Evolutionary conservation across 2,797 vertebrate species (phyloP).

Genomic region (Lateolabrax maculatus): DNA sequence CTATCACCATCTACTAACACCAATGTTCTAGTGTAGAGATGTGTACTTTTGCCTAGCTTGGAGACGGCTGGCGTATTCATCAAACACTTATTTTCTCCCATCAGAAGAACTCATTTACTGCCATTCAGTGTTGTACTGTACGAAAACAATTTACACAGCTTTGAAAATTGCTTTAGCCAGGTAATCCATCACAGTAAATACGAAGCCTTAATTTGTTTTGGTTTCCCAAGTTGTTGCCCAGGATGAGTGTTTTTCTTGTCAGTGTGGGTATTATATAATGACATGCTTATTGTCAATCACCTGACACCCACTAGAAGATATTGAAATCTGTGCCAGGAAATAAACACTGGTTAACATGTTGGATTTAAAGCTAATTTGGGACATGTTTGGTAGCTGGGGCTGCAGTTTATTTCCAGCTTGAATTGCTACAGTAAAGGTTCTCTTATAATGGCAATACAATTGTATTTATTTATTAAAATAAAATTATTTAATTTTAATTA

Average conservation of each 20-base stretch:
- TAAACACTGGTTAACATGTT: conserved; percentile 18
- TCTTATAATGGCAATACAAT: not conserved
- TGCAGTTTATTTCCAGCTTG: not conserved
- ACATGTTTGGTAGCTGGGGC: conserved; percentile 6
- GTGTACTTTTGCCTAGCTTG: conserved; percentile 9
- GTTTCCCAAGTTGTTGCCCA: conserved; percentile 50
- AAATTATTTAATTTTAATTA: not conserved
- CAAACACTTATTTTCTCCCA: conserved; percentile 32
- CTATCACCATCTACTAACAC: conserved; percentile 13
- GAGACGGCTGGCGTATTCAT: conserved; percentile 35
- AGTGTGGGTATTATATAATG: conserved; percentile 36
- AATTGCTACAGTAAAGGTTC: not conserved
- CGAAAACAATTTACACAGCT: conserved; percentile 67
- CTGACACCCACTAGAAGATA: conserved; percentile 28
- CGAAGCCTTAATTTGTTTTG: conserved; percentile 86
- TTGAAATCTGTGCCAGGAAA: conserved; percentile 19
- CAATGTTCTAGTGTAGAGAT: conserved; percentile 19
- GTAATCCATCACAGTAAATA: conserved; percentile 68
- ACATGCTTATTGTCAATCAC: conserved; percentile 51
- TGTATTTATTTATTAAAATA: too few relatives aligned
- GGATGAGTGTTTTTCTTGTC: conserved; percentile 58
- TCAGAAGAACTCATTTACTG: conserved; percentile 65
- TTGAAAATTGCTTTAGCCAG: conserved; percentile 56
- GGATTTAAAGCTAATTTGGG: conserved; percentile 26
- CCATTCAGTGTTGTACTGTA: conserved; percentile 58